Evolutionary conservation across 2,888 invertebrate species (phyloP).

Genomic region (Pherbina coryleti): DNA sequence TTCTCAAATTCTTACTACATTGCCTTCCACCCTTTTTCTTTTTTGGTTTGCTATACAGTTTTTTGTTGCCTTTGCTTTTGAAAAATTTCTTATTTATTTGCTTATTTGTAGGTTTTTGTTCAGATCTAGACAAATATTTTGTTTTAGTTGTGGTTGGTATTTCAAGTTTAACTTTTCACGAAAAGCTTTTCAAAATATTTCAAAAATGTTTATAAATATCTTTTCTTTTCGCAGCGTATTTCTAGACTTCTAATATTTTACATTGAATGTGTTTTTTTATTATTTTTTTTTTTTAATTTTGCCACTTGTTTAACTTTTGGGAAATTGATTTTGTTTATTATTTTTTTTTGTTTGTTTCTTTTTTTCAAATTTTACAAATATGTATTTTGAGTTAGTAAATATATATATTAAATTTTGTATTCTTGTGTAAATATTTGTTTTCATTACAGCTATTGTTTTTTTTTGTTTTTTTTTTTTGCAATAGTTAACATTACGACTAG

Average conservation of each 20-base stretch:
- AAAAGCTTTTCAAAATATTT: no score
- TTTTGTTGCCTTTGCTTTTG: not conserved
- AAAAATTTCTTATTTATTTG: not conserved
- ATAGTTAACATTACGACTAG: constrained; percentile 67
- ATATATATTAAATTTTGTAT: constrained; percentile 23
- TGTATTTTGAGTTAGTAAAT: constrained; percentile 41
- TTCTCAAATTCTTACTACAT: not conserved
- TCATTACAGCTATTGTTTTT: constrained; percentile 49
- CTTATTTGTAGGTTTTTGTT: no score
- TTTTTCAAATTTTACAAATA: constrained; percentile 38
- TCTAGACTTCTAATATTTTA: constrained; percentile 35
- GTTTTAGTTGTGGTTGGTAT: no score
- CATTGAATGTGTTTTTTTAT: constrained; percentile 27
- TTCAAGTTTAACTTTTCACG: no score
- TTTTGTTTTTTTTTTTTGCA: constrained; percentile 42
- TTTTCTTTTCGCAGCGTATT: not conserved
- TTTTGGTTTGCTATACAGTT: not conserved
- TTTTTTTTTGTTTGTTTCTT: constrained; percentile 8
- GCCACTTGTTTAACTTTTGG: constrained; percentile 38
- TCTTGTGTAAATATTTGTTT: constrained; percentile 27
- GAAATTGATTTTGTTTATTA: constrained; percentile 8
- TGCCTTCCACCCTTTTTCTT: not conserved
- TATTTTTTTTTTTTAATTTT: constrained; percentile 31
- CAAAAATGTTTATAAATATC: not conserved
- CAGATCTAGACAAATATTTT: no score